phyloP scores from a whole-genome alignment of 2,797 vertebrate species.

The Cichlasoma orientale region DNA sequence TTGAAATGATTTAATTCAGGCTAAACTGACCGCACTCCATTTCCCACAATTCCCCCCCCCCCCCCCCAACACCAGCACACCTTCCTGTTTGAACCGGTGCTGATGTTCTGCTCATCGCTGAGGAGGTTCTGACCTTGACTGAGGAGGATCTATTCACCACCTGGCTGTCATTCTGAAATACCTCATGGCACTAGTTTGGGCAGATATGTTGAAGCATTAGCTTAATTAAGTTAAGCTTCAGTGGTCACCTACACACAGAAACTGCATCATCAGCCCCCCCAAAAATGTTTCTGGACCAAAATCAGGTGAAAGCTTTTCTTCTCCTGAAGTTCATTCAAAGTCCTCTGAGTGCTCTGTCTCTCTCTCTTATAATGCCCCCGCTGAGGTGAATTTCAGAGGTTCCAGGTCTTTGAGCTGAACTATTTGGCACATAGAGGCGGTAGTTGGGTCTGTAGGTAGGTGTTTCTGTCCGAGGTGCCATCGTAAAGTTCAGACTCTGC shows the following conservation, averaged over 20 bases:
- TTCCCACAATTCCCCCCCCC: constrained; percentile 16
- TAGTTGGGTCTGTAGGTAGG: not conserved
- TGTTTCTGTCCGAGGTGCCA: not conserved
- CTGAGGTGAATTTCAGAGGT: not conserved
- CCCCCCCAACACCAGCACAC: not conserved
- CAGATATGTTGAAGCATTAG: not conserved
- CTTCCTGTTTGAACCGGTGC: not conserved
- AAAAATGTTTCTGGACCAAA: fast-evolving
- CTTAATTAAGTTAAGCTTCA: not conserved
- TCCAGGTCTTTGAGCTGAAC: not conserved
- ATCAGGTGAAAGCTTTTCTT: not conserved
- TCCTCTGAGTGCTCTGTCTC: not conserved
- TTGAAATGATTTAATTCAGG: not conserved
- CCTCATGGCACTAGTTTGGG: not conserved
- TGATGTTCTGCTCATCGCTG: not conserved
- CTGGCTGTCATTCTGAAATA: not conserved
- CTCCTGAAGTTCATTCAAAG: not conserved
- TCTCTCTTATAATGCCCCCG: not conserved
- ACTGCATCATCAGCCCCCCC: not conserved
- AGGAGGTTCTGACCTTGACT: not conserved
- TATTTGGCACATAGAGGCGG: not conserved
- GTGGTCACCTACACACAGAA: not conserved
- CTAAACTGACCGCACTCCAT: constrained; percentile 5
- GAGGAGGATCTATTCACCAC: not conserved
- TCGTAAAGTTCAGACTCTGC: no score